Base-by-base conservation (phyloP, 2,797 vertebrate species). In the Limnodromus scolopaceus region DNA sequence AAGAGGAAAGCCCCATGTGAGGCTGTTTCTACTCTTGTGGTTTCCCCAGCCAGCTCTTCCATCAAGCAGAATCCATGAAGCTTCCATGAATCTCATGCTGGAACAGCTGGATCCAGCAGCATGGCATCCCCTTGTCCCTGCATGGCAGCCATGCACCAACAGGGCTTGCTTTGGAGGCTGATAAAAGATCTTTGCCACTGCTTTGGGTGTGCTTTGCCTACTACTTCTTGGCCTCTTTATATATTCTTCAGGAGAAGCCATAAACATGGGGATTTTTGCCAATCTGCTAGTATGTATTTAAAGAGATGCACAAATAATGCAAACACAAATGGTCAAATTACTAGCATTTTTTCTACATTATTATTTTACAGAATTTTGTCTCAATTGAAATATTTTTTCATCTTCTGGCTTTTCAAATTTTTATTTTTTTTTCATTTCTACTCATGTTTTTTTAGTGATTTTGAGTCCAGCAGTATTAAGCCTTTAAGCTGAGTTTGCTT, bases 401-500 rank as follows among this genome's bases (percentile, higher is more conserved):
- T 53, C 13, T 64, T 8, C 38, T 34, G 8, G 41, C 30, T 72
- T 82, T 49, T 71, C 13, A 45, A 39, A 18, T 51, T 36, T 92
- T 48, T 46, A 18, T 51, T 36, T 92, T 48, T 46, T 48, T 46
- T 69, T 45, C 0, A 64, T 71, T 87, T 79, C 41, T 55, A n/a
- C 16, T 82, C 49, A 68, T 82, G 28, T 41, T 79, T 76, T 78
- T 79, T 55, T 69, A 79, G 85, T 85, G 41, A 80, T 71, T 93
- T 82, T 78, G 15, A 55, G 30, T 48, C 24, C 36, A 82, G 34
- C 20, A 55, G 46, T 79, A 79, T 83, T 69, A 87, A 72, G 63
- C 49, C 63, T 85, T 83, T 82, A 82, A 93, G 41, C 58, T 85
- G 49, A 76, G 8, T 83, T 87, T 89, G 28, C 58, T 92, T 95